Evolutionary conservation across 2,888 invertebrate species (phyloP), one percentile per base, ranked within the genome.

Genomic region (Clitarchus hookeri): DNA sequence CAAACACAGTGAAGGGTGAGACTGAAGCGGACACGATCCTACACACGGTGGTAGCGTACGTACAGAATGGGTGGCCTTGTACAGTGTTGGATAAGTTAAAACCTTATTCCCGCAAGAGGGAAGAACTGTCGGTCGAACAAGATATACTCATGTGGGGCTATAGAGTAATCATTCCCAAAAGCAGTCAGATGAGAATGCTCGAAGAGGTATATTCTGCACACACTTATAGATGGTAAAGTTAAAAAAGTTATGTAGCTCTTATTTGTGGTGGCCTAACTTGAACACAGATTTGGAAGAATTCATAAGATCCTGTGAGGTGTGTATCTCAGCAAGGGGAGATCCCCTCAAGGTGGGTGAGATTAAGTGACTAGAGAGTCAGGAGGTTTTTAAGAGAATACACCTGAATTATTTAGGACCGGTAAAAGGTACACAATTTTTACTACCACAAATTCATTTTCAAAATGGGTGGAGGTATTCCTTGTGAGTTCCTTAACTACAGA

Each of bases 381-480:
- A 65, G 6, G 65, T 65, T 19, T 65, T 65, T 23, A 16, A 65
- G 65, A 13, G 65, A 65, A 23, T 65, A 13, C 11, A 65, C 19
- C 16, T 36, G 44, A 16, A 65, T 16, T 65, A 19, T 65, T 65
- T 13, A 19, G 65, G 65, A 13, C 11, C 19, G 16, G 16, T 84
- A 8, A 44, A 48, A 16, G 26, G 25, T 19, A 26, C 36, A 19
- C 26, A 44, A 19, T 84, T 25, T 2, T 23, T 84, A 3, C 23
- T 44, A 44, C 16, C 25, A 23, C 12, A 12, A 12, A 44, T 26
- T 16, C 48, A n/a, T 16, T 44, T 84, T 53, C 53, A n/a, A 84
- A 84, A 84, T 26, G 44, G 84, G 36, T 53, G 19, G 84, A 84
- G 48, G 84, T 84, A 23, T 53, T 25, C 16, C 44, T 12, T 19